Base-by-base conservation (phyloP, 2,888 invertebrate genomes). In the Druceiella hillmani region DNA sequence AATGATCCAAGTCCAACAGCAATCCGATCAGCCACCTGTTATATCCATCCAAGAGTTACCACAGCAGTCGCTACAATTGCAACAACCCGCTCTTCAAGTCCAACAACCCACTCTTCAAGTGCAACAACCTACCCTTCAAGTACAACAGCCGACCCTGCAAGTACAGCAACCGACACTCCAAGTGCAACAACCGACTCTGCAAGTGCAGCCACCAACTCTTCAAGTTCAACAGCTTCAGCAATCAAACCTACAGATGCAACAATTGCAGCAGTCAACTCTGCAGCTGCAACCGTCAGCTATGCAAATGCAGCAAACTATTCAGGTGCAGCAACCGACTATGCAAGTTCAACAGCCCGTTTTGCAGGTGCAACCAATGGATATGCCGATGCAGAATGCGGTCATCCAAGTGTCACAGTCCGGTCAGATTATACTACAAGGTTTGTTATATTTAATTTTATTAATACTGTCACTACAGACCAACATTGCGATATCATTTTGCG, bases 321-420 rank as follows among this genome's bases (percentile, higher is more conserved):
- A 55, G 52, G 48, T 54, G 2, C 55, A 55, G 38, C 53, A 59
- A 35, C 58, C 60, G 1, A 51, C 56, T 1, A 42, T 61, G 43
- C 59, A 62, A 41, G 58, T 64, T 0, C 63, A 63, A 24, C 61
- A 48, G 35, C 51, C 51, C 17, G 59, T 69, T 66, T 35, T 70
- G 14, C 70, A 70, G 53, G 67, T 70, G 0, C 69, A 69, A 35
- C 65, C 67, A 0, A 68, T 70, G 69, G 70, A 70, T 33, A 66
- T 70, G 0, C 70, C 68, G 43, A 67, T 47, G 32, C 45, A 44
- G 5, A 22, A 36, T 3, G 41, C 45, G 3, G 24, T 67, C 40
- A 65, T 70, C 2, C 54, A 68, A 5, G 57, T 66, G 1, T 68
- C 69, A 4, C 71, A 68, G 51, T 52, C 64, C 1, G 70, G 69